phyloP scores from a whole-genome alignment of 2,888 invertebrate genomes.

The Ferrisia virgata region DNA sequence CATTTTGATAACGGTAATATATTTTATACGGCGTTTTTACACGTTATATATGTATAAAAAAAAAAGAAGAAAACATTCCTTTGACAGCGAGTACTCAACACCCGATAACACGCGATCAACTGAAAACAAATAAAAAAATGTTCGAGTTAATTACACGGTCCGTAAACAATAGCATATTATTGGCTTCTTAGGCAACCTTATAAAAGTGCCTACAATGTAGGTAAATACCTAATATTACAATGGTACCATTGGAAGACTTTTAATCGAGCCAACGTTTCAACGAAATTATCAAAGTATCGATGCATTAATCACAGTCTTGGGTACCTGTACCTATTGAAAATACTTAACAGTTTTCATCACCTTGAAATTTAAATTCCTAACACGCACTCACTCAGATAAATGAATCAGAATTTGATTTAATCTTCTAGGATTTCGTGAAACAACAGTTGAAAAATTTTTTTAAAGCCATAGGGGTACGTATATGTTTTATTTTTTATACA shows the following conservation, averaged over 20 bases:
- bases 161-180: neutral
- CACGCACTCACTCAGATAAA: too few species aligned
- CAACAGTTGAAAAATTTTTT: too few species aligned
- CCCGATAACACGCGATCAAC: neutral
- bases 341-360: too few species aligned
- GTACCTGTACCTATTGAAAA: too few species aligned
- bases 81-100: neutral
- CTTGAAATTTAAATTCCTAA: too few species aligned
- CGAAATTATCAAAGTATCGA: neutral
- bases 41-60: too few species aligned
- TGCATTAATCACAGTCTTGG: neutral
- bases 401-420: too few species aligned
- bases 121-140: neutral
- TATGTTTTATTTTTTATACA: too few species aligned
- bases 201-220: neutral
- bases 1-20: slow-evolving; percentile 37
- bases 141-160: neutral
- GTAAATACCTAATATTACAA: neutral
- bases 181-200: neutral
- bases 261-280: neutral
- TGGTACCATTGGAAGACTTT: neutral
- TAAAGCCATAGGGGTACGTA: too few species aligned
- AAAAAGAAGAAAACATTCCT: neutral
- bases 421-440: too few species aligned
- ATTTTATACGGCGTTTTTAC: neutral